Percentiles rank a stretch among this genome's conserved stretches.
Evolutionary conservation across 2,797 vertebrate genomes (phyloP).

Genomic region (Galaxias olidus): DNA sequence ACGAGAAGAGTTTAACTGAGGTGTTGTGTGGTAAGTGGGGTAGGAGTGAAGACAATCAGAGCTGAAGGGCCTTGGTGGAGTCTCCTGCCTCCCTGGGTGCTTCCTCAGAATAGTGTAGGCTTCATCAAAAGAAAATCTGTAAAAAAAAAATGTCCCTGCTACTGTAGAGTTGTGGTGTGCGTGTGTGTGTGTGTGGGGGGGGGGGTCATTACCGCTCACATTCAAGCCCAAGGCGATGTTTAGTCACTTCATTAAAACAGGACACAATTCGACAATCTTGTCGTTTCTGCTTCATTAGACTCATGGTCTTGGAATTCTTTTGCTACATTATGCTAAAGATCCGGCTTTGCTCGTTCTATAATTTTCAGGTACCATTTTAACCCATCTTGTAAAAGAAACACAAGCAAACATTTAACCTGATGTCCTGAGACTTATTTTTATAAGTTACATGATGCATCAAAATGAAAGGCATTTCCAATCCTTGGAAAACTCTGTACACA

Average conservation of each 20-base stretch:
- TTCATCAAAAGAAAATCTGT: neutral
- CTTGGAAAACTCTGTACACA: slow-evolving; percentile 29
- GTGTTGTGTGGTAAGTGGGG: slow-evolving; percentile 10
- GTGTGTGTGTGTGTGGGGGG: slow-evolving; percentile 41
- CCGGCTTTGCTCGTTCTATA: no score
- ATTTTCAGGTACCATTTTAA: no score
- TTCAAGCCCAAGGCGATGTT: slow-evolving; percentile 62
- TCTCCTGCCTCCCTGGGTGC: slow-evolving; percentile 5
- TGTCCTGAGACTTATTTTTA: no score
- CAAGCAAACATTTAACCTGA: no score
- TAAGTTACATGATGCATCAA: slow-evolving; percentile 8
- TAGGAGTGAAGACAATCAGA: slow-evolving; percentile 35
- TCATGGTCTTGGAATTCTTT: slow-evolving; percentile 34
- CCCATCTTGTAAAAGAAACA: no score
- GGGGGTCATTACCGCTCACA: slow-evolving; percentile 64
- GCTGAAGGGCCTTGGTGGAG: slow-evolving; percentile 31
- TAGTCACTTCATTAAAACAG: slow-evolving; percentile 74
- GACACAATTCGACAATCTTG: slow-evolving; percentile 63
- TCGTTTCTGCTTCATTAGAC: slow-evolving; percentile 65
- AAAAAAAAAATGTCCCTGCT: neutral
- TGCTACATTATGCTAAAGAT: slow-evolving; percentile 32
- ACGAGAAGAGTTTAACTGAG: slow-evolving; percentile 16
- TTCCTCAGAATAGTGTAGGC: slow-evolving; percentile 30
- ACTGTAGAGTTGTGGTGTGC: neutral
- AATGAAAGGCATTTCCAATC: slow-evolving; percentile 30